Evolutionary conservation across 2,797 vertebrate genomes (phyloP).

Genomic region (Buceros bicornis): DNA sequence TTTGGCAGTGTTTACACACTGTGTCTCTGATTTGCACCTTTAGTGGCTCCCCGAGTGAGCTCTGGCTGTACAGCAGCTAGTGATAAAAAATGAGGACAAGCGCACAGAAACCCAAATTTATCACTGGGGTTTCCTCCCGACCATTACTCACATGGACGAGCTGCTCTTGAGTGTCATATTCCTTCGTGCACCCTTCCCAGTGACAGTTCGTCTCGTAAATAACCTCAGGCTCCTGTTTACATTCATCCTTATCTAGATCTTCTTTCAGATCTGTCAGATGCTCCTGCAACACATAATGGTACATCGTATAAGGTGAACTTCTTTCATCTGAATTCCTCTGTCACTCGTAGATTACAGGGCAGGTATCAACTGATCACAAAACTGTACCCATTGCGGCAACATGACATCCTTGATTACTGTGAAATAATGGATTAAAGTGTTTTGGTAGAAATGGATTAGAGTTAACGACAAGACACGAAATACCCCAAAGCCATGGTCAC

Average conservation of each 20-base stretch:
- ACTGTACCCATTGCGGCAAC: background rate
- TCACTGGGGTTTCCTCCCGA: conserved; percentile 39
- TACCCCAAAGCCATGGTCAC: background rate
- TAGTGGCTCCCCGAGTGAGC: conserved; percentile 65
- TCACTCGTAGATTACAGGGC: conserved; percentile 51
- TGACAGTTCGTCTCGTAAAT: conserved; percentile 98
- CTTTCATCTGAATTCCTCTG: conserved; percentile 47
- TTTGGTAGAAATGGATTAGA: background rate
- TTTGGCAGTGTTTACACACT: conserved; percentile 67
- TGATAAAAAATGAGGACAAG: conserved; percentile 54
- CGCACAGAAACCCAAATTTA: conserved; percentile 60
- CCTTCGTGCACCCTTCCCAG: conserved; percentile 95
- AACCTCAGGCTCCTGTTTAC: conserved; percentile 95
- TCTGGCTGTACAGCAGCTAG: conserved; percentile 45
- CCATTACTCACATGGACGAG: conserved; percentile 93
- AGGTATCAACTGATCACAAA: conserved; percentile 34
- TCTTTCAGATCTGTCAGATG: conserved; percentile 92
- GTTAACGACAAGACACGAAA: background rate
- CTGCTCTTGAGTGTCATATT: conserved; percentile 97
- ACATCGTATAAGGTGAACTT: conserved; percentile 41
- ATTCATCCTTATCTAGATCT: conserved; percentile 96
- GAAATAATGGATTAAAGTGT: conserved; percentile 21
- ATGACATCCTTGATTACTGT: background rate
- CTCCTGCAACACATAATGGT: conserved; percentile 84
- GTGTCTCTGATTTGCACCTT: conserved; percentile 63